phyloP scores from a whole-genome alignment of 2,113 vertebrate genomes.

The Synchiropus splendidus region DNA sequence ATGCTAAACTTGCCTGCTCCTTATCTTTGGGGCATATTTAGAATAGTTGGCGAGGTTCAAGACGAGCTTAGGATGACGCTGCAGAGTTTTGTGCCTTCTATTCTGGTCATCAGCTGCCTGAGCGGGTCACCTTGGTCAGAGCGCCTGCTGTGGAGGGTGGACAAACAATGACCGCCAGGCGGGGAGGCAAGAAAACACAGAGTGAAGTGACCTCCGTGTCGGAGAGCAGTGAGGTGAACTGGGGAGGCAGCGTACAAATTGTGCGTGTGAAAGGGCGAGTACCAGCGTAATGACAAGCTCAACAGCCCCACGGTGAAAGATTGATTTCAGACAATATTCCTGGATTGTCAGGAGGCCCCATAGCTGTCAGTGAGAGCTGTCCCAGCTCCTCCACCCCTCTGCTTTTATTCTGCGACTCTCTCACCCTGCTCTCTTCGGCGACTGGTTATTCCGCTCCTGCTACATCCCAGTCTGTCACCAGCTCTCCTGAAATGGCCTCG shows the following conservation, averaged over 20 bases:
- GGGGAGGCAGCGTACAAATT: slow-evolving; percentile 53
- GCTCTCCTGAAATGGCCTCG: slow-evolving; percentile 36
- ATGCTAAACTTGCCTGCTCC: too few species aligned
- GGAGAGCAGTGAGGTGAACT: slow-evolving; percentile 35
- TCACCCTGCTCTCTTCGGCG: slow-evolving; percentile 33
- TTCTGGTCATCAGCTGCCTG: slow-evolving; percentile 11
- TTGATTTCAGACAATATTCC: slow-evolving; percentile 57
- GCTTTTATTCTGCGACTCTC: slow-evolving; percentile 33
- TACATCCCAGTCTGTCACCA: slow-evolving; percentile 51
- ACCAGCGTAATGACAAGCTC: slow-evolving; percentile 41
- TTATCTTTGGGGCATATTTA: background rate
- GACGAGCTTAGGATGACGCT: slow-evolving; percentile 1
- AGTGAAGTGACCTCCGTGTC: slow-evolving; percentile 38
- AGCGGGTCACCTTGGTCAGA: background rate
- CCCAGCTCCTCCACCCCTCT: slow-evolving; percentile 26
- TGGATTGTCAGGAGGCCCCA: slow-evolving; percentile 45
- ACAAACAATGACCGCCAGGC: slow-evolving; percentile 34
- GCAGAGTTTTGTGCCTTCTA: slow-evolving; percentile 2
- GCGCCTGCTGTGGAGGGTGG: slow-evolving; percentile 10
- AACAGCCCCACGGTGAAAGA: slow-evolving; percentile 45
- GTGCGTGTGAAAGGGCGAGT: slow-evolving; percentile 42
- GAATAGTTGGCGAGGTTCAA: background rate
- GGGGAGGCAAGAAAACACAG: slow-evolving; percentile 28
- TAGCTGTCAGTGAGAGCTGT: slow-evolving; percentile 56
- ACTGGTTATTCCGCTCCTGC: slow-evolving; percentile 26